Evolutionary conservation across 1,140 invertebrate genomes (phyloP).

Genomic region (Halyomorpha halys): DNA sequence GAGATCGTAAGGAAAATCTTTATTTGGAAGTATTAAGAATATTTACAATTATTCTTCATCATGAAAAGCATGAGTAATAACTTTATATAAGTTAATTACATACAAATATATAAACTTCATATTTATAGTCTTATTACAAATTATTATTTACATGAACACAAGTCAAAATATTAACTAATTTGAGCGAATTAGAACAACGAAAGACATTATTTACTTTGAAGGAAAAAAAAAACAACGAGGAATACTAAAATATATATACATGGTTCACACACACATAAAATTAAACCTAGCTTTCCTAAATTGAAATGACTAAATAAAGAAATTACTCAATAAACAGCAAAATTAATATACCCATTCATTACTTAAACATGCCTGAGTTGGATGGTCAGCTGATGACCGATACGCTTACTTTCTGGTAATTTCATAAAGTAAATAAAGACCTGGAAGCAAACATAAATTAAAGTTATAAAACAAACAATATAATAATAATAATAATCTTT

Average conservation of each 20-base stretch:
- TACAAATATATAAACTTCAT: background rate
- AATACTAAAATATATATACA: background rate
- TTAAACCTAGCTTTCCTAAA: background rate
- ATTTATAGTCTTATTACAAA: background rate
- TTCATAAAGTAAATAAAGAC: slow-evolving; percentile 4
- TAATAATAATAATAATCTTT: no score
- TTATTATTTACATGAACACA: slow-evolving; percentile 2
- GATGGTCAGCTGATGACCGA: background rate
- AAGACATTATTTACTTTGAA: background rate
- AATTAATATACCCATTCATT: no score
- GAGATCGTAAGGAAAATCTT: slow-evolving; percentile 7
- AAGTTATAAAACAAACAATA: no score
- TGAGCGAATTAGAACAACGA: background rate
- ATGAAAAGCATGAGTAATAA: background rate
- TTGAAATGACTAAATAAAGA: background rate
- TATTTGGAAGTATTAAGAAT: background rate
- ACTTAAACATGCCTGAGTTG: background rate
- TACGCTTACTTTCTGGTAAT: background rate
- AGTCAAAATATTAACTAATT: background rate
- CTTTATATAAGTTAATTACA: background rate
- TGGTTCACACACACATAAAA: background rate
- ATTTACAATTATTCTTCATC: background rate
- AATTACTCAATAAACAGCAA: no score
- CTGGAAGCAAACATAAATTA: background rate
- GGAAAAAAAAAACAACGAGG: background rate